These are phyloP conservation scores for Callospermophilus lateralis DNA, from an alignment of 2,113 vertebrate genomes.

Conservation along the genomic window DNA sequence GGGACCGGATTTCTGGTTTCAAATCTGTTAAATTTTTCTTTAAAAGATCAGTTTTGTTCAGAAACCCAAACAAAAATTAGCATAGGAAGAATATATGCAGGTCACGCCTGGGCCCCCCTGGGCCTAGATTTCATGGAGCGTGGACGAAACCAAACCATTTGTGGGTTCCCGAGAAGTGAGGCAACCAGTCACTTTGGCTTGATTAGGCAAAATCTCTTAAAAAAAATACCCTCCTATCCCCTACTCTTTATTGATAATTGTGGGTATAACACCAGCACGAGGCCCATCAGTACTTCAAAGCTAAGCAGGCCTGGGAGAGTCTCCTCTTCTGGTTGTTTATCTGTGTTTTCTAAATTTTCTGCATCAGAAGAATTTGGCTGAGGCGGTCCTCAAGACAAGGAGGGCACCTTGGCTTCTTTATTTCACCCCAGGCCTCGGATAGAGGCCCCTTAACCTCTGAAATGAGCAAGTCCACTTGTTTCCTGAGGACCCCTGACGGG, in stretches of 20 bases:
- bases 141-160: conserved; percentile 57
- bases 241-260: background rate
- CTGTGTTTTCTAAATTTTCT: background rate
- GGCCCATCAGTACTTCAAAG: background rate
- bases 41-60: conserved; percentile 89
- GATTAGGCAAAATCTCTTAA: conserved; percentile 70
- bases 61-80: conserved; percentile 90
- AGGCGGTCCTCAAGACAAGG: background rate
- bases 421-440: background rate
- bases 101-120: conserved; percentile 81
- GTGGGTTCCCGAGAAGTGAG: conserved; percentile 5
- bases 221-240: background rate
- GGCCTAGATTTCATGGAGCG: conserved; percentile 48
- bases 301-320: background rate
- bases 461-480: background rate
- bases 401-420: background rate
- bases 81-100: conserved; percentile 87
- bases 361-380: background rate
- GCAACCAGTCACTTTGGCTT: conserved; percentile 33
- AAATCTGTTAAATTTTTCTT: conserved; percentile 89
- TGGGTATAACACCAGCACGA: background rate
- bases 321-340: background rate
- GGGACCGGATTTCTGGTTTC: conserved; percentile 89
- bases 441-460: background rate
- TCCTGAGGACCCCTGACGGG: background rate